Percentiles rank a stretch among this genome's conserved stretches.
phyloP scores from a whole-genome alignment of 2,797 vertebrate genomes.

The Anas acuta region DNA sequence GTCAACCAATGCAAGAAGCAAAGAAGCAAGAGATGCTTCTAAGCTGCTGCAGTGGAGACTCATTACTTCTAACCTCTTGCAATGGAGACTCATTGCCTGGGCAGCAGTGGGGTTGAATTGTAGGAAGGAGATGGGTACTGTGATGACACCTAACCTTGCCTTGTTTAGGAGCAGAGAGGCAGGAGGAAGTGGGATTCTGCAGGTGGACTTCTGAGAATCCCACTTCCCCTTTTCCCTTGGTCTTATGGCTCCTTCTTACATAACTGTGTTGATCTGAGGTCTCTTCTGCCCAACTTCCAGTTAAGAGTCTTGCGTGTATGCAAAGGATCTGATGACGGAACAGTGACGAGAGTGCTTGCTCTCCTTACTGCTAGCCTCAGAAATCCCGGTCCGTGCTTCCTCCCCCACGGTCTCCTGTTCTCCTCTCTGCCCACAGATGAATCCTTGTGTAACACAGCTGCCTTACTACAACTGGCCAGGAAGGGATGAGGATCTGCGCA shows the following conservation, averaged over 20 bases:
- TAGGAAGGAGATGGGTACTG: background rate
- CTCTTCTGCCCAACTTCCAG: background rate
- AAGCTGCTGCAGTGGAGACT: too few relatives aligned
- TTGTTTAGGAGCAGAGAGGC: background rate
- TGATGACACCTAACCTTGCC: background rate
- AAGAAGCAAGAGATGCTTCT: too few relatives aligned
- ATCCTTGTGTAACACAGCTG: conserved; percentile 28
- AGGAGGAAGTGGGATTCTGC: background rate
- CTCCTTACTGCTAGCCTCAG: background rate
- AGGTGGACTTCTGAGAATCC: background rate
- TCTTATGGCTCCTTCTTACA: background rate
- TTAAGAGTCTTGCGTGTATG: background rate
- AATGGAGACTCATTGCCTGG: background rate
- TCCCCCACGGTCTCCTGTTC: background rate
- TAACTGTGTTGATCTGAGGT: background rate
- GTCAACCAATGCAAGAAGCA: background rate
- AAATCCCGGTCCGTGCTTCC: background rate
- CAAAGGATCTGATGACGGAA: background rate
- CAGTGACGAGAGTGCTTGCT: background rate
- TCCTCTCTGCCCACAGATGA: background rate
- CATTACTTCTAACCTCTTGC: too few relatives aligned
- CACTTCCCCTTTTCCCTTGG: background rate
- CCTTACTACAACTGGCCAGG: conserved; percentile 28
- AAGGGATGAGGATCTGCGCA: conserved; percentile 10
- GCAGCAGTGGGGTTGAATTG: background rate